Evolutionary conservation across 2,113 vertebrate species (phyloP).

Genomic region (Catharus bicknelli): DNA sequence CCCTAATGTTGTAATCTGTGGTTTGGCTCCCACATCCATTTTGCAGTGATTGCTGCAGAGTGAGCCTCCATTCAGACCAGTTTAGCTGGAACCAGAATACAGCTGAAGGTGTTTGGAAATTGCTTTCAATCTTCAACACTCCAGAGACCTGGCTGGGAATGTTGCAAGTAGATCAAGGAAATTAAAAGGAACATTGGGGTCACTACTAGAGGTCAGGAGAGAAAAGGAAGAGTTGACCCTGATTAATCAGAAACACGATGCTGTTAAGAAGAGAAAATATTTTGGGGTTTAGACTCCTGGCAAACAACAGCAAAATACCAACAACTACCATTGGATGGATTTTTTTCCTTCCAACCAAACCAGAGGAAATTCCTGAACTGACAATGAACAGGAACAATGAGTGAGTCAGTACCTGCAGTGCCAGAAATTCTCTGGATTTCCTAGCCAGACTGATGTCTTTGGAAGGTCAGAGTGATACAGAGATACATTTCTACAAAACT

Average conservation of each 20-base stretch:
- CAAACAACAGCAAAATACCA: conserved; percentile 48
- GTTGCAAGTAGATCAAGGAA: conserved; percentile 56
- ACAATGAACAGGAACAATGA: conserved; percentile 66
- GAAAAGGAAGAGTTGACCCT: conserved; percentile 51
- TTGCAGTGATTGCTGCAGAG: background rate
- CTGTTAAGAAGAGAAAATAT: conserved; percentile 54
- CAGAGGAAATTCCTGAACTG: conserved; percentile 72
- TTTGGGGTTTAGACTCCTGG: conserved; percentile 41
- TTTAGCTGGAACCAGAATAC: conserved; percentile 14
- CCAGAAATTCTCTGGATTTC: conserved; percentile 70
- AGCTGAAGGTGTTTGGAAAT: conserved; percentile 49
- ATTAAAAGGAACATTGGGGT: conserved; percentile 58
- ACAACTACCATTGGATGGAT: conserved; percentile 21
- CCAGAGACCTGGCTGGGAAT: conserved; percentile 51
- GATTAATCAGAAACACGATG: conserved; percentile 43
- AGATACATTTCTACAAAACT: conserved; percentile 51
- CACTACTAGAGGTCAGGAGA: background rate
- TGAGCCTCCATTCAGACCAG: background rate
- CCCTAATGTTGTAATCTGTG: conserved; percentile 9
- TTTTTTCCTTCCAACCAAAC: conserved; percentile 61
- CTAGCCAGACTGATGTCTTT: conserved; percentile 49
- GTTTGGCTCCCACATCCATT: background rate
- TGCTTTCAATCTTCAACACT: conserved; percentile 29
- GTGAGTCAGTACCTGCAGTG: conserved; percentile 59
- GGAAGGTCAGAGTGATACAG: conserved; percentile 39